Evolutionary conservation across 2,888 invertebrate genomes (phyloP).

Genomic region (Pyralis farinalis): DNA sequence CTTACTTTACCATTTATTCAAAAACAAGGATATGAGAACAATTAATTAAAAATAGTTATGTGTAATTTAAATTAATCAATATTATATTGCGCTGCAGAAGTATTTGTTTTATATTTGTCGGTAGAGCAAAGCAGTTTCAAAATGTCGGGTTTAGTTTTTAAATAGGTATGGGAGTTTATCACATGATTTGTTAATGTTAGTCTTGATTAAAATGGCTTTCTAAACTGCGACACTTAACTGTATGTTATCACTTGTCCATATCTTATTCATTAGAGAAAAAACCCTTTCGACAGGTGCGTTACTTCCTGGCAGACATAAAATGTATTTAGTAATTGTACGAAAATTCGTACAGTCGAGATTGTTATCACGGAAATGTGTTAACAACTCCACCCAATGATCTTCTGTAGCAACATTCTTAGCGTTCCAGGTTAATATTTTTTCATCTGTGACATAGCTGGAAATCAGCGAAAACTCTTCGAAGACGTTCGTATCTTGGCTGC

Average conservation of each 20-base stretch:
- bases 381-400: slow-evolving; percentile 25
- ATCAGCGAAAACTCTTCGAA: slow-evolving; percentile 31
- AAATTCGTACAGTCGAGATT: slow-evolving; percentile 16
- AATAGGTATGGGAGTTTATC: slow-evolving; percentile 13
- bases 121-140: slow-evolving; percentile 14
- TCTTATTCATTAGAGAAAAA: slow-evolving; percentile 16
- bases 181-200: slow-evolving; percentile 17
- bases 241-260: slow-evolving; percentile 21
- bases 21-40: no score
- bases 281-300: slow-evolving; percentile 15
- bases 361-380: slow-evolving; percentile 13
- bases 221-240: slow-evolving; percentile 20
- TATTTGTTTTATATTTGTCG: slow-evolving; percentile 16
- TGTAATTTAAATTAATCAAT: no score
- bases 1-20: no score
- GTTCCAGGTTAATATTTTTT: slow-evolving; percentile 32
- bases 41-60: no score
- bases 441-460: slow-evolving; percentile 25
- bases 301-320: slow-evolving; percentile 15
- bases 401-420: slow-evolving; percentile 27
- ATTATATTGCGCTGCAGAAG: no score
- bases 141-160: slow-evolving; percentile 19
- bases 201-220: slow-evolving; percentile 22
- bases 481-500: slow-evolving; percentile 12
- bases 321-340: slow-evolving; percentile 17